These are phyloP conservation scores for Asteroscopus sphinx DNA, from an alignment of 2,888 invertebrate species.

Conservation along the genomic window DNA sequence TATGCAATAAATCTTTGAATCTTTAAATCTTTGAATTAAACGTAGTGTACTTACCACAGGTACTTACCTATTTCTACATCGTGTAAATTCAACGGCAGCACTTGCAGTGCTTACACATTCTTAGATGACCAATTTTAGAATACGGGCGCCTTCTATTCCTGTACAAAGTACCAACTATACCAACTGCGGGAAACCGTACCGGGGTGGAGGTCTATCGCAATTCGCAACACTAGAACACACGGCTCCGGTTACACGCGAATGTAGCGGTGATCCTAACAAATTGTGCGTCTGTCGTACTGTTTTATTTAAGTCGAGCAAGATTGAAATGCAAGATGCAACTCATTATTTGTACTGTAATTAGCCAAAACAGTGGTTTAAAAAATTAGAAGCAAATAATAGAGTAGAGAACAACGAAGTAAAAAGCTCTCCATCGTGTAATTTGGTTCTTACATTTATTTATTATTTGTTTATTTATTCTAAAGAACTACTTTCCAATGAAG, in stretches of 20 bases:
- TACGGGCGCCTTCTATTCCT: conserved; percentile 47
- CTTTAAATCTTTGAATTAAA: no score
- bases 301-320: background rate
- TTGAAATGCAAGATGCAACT: no score
- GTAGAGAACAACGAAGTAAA: no score
- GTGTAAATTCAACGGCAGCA: conserved; percentile 4
- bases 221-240: conserved; percentile 24
- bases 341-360: no score
- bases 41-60: no score
- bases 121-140: conserved; percentile 48
- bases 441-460: no score
- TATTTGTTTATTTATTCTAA: no score
- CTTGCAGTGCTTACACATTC: conserved; percentile 30
- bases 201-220: conserved; percentile 47
- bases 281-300: conserved; percentile 10
- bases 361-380: no score
- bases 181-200: conserved; percentile 33
- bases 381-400: no score
- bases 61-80: background rate
- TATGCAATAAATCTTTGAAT: no score
- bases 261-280: conserved; percentile 35
- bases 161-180: conserved; percentile 27
- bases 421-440: no score
- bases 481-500: no score
- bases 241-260: conserved; percentile 49